phyloP scores from a whole-genome alignment of 2,113 vertebrate genomes.

The Erythrocercus mccallii region DNA sequence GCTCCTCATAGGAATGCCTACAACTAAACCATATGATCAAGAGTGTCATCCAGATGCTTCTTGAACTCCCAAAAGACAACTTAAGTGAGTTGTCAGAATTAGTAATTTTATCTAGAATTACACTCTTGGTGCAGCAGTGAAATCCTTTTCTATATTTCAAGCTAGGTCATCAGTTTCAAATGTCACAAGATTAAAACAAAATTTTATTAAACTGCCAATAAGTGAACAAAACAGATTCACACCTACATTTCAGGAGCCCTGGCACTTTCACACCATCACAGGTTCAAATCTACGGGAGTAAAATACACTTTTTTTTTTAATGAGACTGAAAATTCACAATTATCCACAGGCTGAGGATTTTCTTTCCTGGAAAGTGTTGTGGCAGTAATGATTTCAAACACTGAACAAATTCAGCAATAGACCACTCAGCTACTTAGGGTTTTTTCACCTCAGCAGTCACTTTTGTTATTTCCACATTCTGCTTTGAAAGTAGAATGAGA shows the following conservation, averaged over 20 bases:
- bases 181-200: not conserved
- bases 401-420: not conserved
- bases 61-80: not conserved
- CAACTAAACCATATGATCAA: not conserved
- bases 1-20: not conserved
- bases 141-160: not conserved
- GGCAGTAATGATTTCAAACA: not conserved
- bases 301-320: not conserved
- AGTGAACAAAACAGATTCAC: not conserved
- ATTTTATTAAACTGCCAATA: not conserved
- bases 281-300: not conserved
- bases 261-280: fast-evolving
- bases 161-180: not conserved
- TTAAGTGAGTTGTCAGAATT: not conserved
- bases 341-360: not conserved
- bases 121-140: not conserved
- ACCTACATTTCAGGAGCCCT: not conserved
- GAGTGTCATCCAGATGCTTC: not conserved
- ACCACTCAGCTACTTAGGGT: not conserved
- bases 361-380: not conserved
- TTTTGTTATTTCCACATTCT: not conserved
- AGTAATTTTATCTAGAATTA: not conserved
- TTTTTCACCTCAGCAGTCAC: not conserved
- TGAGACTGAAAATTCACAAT: not conserved
- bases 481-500: not conserved